phyloP scores from a whole-genome alignment of 2,888 invertebrate species.

The Carabus problematicus region DNA sequence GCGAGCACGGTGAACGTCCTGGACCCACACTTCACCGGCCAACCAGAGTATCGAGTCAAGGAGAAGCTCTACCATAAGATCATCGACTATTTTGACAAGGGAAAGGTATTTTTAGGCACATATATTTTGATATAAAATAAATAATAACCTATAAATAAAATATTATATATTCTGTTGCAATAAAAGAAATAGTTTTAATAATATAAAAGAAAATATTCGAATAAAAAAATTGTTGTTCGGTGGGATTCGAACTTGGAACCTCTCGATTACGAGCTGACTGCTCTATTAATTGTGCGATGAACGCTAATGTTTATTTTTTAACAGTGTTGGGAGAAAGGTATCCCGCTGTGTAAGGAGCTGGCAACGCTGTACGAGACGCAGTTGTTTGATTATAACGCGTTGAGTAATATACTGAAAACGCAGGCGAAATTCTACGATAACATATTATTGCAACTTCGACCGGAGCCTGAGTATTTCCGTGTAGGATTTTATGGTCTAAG shows the following conservation, averaged over 20 bases:
- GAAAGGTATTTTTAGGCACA: slow-evolving; percentile 69
- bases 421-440: slow-evolving; percentile 93
- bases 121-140: neutral
- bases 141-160: no score
- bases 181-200: neutral
- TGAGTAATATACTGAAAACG: slow-evolving; percentile 82
- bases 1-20: slow-evolving; percentile 71
- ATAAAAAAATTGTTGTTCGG: neutral
- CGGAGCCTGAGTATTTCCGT: slow-evolving; percentile 93
- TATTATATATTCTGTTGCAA: no score
- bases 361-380: slow-evolving; percentile 86
- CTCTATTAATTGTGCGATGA: neutral
- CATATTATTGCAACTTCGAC: slow-evolving; percentile 84
- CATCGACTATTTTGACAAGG: slow-evolving; percentile 90
- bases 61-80: slow-evolving; percentile 89
- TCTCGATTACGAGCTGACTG: no score
- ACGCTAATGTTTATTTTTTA: neutral
- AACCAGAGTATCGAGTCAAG: slow-evolving; percentile 89
- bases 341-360: slow-evolving; percentile 89
- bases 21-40: slow-evolving; percentile 75
- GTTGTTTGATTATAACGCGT: slow-evolving; percentile 85
- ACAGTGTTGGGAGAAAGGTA: slow-evolving; percentile 94
- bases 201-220: neutral
- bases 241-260: no score
- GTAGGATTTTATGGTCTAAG: slow-evolving; percentile 95